Conservation (phyloP, 2,113 vertebrate species). For the Elgaria multicarinata region DNA sequence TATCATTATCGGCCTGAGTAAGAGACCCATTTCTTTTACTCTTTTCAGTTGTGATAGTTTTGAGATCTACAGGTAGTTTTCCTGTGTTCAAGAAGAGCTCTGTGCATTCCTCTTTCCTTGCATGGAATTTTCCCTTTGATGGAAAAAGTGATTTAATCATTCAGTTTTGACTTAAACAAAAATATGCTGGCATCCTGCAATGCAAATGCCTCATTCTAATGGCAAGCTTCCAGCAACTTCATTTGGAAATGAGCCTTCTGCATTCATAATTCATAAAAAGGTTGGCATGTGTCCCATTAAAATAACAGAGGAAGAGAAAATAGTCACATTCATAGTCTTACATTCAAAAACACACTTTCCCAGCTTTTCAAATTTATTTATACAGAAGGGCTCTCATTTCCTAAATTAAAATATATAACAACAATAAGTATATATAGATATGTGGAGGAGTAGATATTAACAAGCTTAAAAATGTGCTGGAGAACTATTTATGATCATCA, state of each 20-base stretch:
- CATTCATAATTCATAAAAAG: conserved; percentile 75
- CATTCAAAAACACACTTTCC: conserved; percentile 49
- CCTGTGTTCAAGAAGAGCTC: conserved; percentile 40
- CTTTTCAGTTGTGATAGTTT: not conserved
- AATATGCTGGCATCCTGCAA: conserved; percentile 69
- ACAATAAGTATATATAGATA: conserved; percentile 20
- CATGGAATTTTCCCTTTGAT: conserved; percentile 44
- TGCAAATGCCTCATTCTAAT: conserved; percentile 62
- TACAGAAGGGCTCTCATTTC: conserved; percentile 37
- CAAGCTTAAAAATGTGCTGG: not conserved
- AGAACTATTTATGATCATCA: not conserved
- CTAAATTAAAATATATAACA: conserved; percentile 26
- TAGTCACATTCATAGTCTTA: conserved; percentile 22
- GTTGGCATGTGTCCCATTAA: conserved; percentile 69
- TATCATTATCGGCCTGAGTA: not conserved
- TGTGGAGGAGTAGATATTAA: not conserved
- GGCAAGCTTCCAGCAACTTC: conserved; percentile 72
- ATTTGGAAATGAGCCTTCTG: conserved; percentile 70
- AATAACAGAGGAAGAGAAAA: conserved; percentile 66
- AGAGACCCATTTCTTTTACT: conserved; percentile 3
- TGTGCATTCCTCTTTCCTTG: conserved; percentile 41
- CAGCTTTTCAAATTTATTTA: conserved; percentile 54
- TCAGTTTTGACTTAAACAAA: conserved; percentile 68
- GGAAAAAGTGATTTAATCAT: conserved; percentile 65
- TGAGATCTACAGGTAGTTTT: conserved; percentile 41